Evolutionary conservation across 2,888 invertebrate species (phyloP), one percentile per base, ranked within the genome.

Genomic region (Acholoe squamosa): DNA sequence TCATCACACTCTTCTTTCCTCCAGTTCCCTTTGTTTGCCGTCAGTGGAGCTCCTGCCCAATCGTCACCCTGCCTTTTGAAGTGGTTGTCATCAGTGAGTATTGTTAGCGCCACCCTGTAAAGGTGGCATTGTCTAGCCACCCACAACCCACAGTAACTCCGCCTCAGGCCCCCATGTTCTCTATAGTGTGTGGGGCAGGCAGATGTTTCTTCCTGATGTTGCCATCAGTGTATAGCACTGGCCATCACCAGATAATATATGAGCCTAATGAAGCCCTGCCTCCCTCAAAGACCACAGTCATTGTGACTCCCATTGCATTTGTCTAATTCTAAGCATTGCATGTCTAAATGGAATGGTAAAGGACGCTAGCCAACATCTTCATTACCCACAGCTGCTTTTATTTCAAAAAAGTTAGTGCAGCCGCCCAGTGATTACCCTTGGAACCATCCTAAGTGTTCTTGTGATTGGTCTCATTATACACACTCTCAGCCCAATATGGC

Each of bases 41-140:
- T 19, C n/a, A 61, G 61, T n/a, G 76, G 31, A n/a, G 76, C 31
- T 3, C 76, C 31, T 14, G 25, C 16, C 34, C 80, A 34, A 19
- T 43, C 34, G 43, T 19, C 80, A 80, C 34, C 80, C 5, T 80
- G 12, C 19, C 80, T 80, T n/a, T 80, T 80, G 80, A 80, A 80
- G 80, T 80, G 43, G 80, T 80, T 25, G 80, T 80, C 80, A 80
- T 80, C 80, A 80, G 80, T 34, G 43, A 25, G 34, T 43, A 43
- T 80, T 43, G 80, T 80, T 80, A 80, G 80, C 12, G 76, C 16
- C 5, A 10, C 3, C 71, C 5, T 1, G n/a, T 19, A 34, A 31
- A 16, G 34, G n/a, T 5, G 19, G 22, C 43, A 80, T 80, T 80
- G 80, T 80, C 80, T 80, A 19, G 43, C 33, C 80, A 80, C 43